These are phyloP conservation scores for Agapornis canus DNA, from an alignment of 2,797 vertebrate species.

Conservation along the genomic window DNA sequence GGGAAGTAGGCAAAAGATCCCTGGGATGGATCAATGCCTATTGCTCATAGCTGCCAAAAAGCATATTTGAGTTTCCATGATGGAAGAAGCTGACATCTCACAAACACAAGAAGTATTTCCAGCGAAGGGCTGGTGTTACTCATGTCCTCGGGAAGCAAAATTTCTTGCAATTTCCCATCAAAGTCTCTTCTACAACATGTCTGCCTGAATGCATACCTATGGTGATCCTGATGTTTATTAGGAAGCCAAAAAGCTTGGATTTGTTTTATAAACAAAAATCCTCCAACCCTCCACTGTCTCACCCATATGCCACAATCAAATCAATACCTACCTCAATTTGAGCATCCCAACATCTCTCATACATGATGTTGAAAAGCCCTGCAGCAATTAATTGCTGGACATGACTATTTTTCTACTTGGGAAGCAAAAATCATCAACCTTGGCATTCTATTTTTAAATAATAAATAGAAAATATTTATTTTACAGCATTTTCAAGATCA, in stretches of 20 bases:
- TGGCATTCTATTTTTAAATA: conserved; percentile 54
- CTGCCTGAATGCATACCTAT: background rate
- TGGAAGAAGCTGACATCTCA: background rate
- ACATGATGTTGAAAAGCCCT: background rate
- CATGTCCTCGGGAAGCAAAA: background rate
- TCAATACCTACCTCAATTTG: background rate
- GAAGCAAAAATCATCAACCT: background rate
- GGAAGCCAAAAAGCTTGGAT: background rate
- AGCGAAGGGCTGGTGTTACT: background rate
- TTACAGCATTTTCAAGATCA: conserved; percentile 87
- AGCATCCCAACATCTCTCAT: background rate
- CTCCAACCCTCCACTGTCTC: background rate
- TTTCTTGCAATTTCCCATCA: background rate
- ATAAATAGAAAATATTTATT: conserved; percentile 92
- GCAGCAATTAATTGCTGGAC: background rate
- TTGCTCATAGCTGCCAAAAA: background rate
- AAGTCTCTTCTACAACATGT: background rate
- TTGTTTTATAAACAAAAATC: background rate
- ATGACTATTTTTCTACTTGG: background rate
- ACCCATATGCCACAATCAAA: background rate
- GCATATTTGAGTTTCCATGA: background rate
- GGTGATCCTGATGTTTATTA: background rate
- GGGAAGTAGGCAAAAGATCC: background rate
- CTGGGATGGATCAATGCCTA: background rate
- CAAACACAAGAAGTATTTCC: background rate